Evolutionary conservation across 1,140 invertebrate species (phyloP).

Genomic region (Papilio helenus): DNA sequence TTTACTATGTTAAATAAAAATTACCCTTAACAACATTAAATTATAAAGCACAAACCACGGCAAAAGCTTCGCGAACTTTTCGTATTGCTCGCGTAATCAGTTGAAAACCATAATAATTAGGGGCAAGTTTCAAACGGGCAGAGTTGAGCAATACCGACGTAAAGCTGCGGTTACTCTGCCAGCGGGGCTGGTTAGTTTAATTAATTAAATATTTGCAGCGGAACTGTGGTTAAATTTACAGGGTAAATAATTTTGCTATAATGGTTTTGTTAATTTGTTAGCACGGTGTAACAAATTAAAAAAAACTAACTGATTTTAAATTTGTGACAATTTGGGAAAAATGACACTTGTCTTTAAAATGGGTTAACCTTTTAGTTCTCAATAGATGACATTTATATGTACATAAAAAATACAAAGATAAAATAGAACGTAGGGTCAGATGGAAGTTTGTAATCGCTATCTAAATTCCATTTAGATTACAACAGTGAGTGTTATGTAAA

Average conservation of each 20-base stretch:
- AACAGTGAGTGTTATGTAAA: not conserved
- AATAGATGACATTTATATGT: too few relatives aligned
- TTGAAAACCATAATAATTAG: slow-evolving; percentile 63
- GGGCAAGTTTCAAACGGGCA: slow-evolving; percentile 49
- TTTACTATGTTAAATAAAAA: not conserved
- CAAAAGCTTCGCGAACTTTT: slow-evolving; percentile 41
- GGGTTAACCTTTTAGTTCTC: too few relatives aligned
- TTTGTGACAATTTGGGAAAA: too few relatives aligned
- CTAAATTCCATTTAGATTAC: too few relatives aligned
- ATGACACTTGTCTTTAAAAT: too few relatives aligned
- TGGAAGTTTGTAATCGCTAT: too few relatives aligned
- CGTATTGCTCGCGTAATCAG: slow-evolving; percentile 54
- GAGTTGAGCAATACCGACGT: slow-evolving; percentile 54
- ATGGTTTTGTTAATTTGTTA: not conserved
- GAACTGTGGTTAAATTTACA: not conserved
- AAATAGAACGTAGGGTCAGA: too few relatives aligned
- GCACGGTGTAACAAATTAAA: too few relatives aligned
- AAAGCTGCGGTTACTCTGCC: slow-evolving; percentile 40
- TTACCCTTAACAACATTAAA: slow-evolving; percentile 7
- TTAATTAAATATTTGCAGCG: slow-evolving; percentile 7
- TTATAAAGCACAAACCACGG: slow-evolving; percentile 27
- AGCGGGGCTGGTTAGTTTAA: slow-evolving; percentile 41
- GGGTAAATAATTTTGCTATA: not conserved
- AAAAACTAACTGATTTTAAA: too few relatives aligned
- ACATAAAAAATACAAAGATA: too few relatives aligned